These are phyloP conservation scores for Lasioglossum marginatum DNA, from an alignment of 2,888 invertebrate genomes.

Conservation along the genomic window DNA sequence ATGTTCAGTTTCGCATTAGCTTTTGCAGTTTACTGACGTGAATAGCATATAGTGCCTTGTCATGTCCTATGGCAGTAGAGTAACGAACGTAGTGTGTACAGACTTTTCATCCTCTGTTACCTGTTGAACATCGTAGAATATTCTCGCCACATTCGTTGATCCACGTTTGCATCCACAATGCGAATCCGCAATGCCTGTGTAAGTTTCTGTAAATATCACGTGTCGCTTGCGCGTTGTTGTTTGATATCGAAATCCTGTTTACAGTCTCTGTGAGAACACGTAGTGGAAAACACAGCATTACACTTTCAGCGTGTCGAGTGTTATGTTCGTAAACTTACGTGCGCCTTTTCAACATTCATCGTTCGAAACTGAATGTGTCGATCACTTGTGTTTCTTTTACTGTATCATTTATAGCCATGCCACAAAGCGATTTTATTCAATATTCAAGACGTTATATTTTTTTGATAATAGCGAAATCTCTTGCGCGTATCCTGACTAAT, in stretches of 20 bases:
- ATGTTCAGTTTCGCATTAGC: not conserved
- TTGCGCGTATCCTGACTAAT: not conserved
- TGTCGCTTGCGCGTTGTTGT: not conserved
- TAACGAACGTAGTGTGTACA: not conserved
- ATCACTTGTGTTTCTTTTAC: not conserved
- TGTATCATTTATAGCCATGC: not conserved
- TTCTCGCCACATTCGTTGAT: not conserved
- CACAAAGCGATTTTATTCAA: not conserved
- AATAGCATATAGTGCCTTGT: not conserved
- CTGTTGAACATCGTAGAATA: not conserved
- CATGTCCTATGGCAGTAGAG: conserved; percentile 4
- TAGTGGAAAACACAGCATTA: not conserved
- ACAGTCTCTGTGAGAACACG: not conserved
- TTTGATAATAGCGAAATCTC: not conserved
- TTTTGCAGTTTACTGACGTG: not conserved
- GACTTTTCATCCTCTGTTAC: not conserved
- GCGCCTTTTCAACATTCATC: conserved; percentile 3
- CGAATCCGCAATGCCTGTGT: not conserved
- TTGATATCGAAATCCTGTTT: not conserved
- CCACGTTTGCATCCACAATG: not conserved
- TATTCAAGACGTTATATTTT: not conserved
- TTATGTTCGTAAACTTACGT: conserved; percentile 2
- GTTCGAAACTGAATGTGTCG: not conserved
- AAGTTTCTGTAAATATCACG: not conserved
- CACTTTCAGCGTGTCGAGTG: not conserved